Evolutionary conservation across 2,888 invertebrate species (phyloP).

Genomic region (Sympetrum striolatum): DNA sequence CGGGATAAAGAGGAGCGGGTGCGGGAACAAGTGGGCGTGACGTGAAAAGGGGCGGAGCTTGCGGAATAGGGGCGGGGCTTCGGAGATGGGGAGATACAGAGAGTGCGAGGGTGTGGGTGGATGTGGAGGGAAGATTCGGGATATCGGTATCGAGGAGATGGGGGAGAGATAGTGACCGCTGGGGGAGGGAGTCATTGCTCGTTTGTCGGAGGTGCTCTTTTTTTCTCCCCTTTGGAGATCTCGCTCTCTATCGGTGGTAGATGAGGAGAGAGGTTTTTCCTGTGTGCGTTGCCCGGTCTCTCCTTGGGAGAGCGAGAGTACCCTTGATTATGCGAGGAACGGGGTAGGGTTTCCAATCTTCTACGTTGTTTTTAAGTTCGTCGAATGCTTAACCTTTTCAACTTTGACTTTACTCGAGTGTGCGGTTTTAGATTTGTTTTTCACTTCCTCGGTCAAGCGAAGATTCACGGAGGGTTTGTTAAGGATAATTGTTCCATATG

Average conservation of each 20-base stretch:
- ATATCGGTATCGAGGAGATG: slow-evolving; percentile 22
- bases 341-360: background rate
- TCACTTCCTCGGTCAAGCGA: too few species aligned
- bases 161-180: background rate
- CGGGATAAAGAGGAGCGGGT: background rate
- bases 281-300: background rate
- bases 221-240: background rate
- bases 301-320: background rate
- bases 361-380: too few species aligned
- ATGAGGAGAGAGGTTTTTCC: background rate
- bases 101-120: background rate
- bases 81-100: background rate
- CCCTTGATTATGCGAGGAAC: background rate
- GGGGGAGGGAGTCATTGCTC: background rate
- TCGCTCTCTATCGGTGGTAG: background rate
- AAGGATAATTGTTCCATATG: too few species aligned
- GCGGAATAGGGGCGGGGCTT: background rate
- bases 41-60: background rate
- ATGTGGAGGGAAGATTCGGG: background rate
- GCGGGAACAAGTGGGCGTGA: background rate
- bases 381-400: too few species aligned
- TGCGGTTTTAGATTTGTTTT: too few species aligned
- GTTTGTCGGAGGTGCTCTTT: background rate
- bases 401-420: too few species aligned
- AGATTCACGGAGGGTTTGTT: too few species aligned